A percentile compares a stretch with the other conserved stretches of the same genome.
phyloP scores from a whole-genome alignment of 37 sponge, comb jelly and placozoan species.

The Petrosia ficiformis region DNA sequence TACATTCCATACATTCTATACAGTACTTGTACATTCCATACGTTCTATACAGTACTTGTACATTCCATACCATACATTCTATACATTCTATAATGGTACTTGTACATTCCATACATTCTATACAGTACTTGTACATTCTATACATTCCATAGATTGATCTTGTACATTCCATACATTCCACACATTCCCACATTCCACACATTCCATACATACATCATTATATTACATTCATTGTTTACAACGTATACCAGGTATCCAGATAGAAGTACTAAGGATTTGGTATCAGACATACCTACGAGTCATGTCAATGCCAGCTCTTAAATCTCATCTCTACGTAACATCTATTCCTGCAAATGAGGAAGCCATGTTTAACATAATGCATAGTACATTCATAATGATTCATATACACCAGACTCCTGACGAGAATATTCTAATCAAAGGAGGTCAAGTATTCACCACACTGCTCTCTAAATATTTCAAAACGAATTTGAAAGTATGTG shows the following conservation, averaged over 20 bases:
- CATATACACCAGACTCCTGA: neutral
- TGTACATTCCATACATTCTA: too few relatives aligned
- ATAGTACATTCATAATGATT: slow-evolving; percentile 35
- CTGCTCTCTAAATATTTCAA: neutral
- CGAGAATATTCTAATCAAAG: neutral
- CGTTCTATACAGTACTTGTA: too few relatives aligned
- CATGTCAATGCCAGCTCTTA: slow-evolving; percentile 46
- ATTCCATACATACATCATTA: too few relatives aligned
- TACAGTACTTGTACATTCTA: too few relatives aligned
- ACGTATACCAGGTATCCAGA: neutral
- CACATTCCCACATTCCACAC: too few relatives aligned
- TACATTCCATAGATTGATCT: too few relatives aligned
- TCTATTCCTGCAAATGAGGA: slow-evolving; percentile 4
- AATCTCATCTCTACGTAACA: slow-evolving; percentile 20
- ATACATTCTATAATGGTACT: too few relatives aligned
- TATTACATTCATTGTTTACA: too few relatives aligned
- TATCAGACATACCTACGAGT: slow-evolving; percentile 50
- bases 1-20: too few relatives aligned
- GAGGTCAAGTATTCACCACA: neutral
- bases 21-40: too few relatives aligned
- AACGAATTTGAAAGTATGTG: neutral
- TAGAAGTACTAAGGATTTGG: slow-evolving; percentile 20
- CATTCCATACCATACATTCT: too few relatives aligned
- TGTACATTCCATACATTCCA: too few relatives aligned
- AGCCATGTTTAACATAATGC: slow-evolving; percentile 52